Evolutionary conservation across 2,888 invertebrate genomes (phyloP).

Genomic region (Drosophila siamana): DNA sequence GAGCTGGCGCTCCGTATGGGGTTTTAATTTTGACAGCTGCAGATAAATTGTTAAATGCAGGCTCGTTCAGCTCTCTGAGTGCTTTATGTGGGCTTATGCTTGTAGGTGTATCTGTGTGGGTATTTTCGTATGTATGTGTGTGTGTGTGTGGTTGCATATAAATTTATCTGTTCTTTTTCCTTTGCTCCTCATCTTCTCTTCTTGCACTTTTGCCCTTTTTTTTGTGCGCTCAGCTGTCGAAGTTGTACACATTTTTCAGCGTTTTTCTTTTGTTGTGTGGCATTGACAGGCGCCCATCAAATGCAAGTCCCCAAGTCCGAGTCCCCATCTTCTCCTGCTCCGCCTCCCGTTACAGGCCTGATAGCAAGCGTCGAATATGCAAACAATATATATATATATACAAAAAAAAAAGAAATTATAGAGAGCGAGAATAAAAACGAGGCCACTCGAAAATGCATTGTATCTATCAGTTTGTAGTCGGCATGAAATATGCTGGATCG

Average conservation of each 20-base stretch:
- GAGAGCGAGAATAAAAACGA: slow-evolving; percentile 33
- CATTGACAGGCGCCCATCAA: slow-evolving; percentile 79
- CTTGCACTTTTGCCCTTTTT: slow-evolving; percentile 13
- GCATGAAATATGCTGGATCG: slow-evolving; percentile 72
- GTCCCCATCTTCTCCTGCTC: background rate
- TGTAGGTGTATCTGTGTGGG: slow-evolving; percentile 44
- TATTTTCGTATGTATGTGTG: slow-evolving; percentile 3
- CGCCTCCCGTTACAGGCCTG: slow-evolving; percentile 21
- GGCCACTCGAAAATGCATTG: slow-evolving; percentile 75
- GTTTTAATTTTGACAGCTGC: slow-evolving; percentile 85
- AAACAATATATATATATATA: slow-evolving; percentile 36
- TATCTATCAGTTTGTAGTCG: slow-evolving; percentile 73
- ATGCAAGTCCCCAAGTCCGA: slow-evolving; percentile 54
- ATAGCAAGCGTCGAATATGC: slow-evolving; percentile 53
- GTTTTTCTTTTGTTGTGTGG: slow-evolving; percentile 72
- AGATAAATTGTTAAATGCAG: slow-evolving; percentile 85
- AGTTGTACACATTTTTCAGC: slow-evolving; percentile 73
- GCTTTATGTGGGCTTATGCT: slow-evolving; percentile 77
- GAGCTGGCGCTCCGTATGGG: slow-evolving; percentile 72
- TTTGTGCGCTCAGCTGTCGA: slow-evolving; percentile 66
- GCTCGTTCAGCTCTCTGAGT: slow-evolving; percentile 70
- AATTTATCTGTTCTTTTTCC: slow-evolving; percentile 62
- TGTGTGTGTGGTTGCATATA: slow-evolving; percentile 64
- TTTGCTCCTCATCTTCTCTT: slow-evolving; percentile 1
- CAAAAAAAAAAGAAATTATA: slow-evolving; percentile 10